Conservation (phyloP, 1,140 invertebrate genomes). For the Leptinotarsa undecemlineata region DNA sequence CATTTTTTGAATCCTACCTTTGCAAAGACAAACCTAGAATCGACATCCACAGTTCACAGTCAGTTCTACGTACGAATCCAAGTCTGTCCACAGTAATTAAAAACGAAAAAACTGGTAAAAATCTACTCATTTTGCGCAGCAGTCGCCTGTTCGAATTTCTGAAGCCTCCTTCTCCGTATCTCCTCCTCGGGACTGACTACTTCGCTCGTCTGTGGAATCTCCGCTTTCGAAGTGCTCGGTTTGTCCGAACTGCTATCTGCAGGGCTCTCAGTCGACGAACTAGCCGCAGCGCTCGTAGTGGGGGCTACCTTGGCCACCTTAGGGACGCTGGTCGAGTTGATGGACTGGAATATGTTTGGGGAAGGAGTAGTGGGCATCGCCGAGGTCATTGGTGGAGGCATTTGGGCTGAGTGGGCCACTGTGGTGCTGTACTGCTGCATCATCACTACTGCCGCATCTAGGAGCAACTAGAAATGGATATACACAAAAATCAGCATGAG, state of each 20-base stretch:
- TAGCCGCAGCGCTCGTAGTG: background rate
- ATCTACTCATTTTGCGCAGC: background rate
- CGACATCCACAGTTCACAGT: slow-evolving; percentile 4
- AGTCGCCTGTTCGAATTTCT: slow-evolving; percentile 16
- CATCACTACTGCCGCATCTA: slow-evolving; percentile 86
- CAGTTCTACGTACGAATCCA: background rate
- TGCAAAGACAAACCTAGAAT: background rate
- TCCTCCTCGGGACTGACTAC: slow-evolving; percentile 16
- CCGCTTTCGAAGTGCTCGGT: slow-evolving; percentile 13
- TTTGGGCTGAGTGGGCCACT: slow-evolving; percentile 51
- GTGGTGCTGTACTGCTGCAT: slow-evolving; percentile 86
- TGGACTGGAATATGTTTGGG: background rate
- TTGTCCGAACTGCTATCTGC: background rate
- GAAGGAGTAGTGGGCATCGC: background rate
- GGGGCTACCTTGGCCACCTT: slow-evolving; percentile 20
- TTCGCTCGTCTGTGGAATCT: background rate
- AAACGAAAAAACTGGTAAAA: background rate
- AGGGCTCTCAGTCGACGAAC: background rate
- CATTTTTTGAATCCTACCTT: background rate
- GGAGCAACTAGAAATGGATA: slow-evolving; percentile 60
- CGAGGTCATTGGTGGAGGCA: slow-evolving; percentile 22
- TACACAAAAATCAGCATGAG: background rate
- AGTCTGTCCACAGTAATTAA: slow-evolving; percentile 9
- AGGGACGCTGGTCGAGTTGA: background rate
- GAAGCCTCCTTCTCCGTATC: slow-evolving; percentile 18